These are phyloP conservation scores for Clarias magur DNA, from an alignment of 2,113 vertebrate species.

Conservation along the genomic window DNA sequence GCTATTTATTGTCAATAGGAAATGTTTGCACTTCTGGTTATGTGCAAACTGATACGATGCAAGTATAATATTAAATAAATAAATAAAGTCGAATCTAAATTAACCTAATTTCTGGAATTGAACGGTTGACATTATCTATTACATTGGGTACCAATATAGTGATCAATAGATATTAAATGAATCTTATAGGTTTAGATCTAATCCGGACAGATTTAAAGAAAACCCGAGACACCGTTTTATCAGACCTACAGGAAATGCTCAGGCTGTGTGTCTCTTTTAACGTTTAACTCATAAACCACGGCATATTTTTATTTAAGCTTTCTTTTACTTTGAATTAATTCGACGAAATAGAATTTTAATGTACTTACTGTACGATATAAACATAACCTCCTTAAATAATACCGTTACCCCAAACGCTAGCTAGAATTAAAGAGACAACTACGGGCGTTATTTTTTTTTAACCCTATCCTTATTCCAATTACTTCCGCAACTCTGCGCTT, in stretches of 20 bases:
- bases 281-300: neutral
- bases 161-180: neutral
- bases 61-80: too few species aligned
- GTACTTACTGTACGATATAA: neutral
- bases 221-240: neutral
- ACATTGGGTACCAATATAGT: neutral
- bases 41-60: too few species aligned
- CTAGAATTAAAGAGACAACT: conserved; percentile 17
- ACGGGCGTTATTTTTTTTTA: neutral
- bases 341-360: neutral
- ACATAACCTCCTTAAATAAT: neutral
- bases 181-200: too few species aligned
- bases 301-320: neutral
- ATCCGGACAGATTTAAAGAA: neutral
- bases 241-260: neutral
- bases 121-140: too few species aligned
- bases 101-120: too few species aligned
- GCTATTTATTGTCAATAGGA: too few species aligned
- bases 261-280: neutral
- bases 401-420: neutral
- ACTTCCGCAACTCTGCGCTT: neutral
- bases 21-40: too few species aligned
- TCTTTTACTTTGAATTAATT: neutral
- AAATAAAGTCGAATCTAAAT: too few species aligned
- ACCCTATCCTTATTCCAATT: neutral